Base-by-base conservation (phyloP, 1,140 invertebrate genomes). In the Musca vetustissima region DNA sequence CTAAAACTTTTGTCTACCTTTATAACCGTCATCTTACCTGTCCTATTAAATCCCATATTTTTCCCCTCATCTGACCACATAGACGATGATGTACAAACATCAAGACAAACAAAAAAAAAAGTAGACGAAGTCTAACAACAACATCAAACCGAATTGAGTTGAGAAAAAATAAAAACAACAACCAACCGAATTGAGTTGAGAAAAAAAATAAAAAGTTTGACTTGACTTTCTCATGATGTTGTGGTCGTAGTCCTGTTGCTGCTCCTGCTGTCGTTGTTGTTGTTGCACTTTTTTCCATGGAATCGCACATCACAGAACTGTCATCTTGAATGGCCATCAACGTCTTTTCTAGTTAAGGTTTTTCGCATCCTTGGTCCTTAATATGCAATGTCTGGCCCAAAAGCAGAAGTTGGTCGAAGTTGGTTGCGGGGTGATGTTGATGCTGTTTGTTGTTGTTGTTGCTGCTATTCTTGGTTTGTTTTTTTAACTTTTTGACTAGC, bases 241-340 rank as follows among this genome's bases (percentile, higher is more conserved):
- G 53, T 28, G 4, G 53, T 7, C 14, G 15, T 28, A 28, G 28
- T 28, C 28, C 8, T 28, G 3, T 28, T 28, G 28, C 8, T 28
- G 28, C 8, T 28, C 3, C 8, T 4, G 28, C 28, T 3, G 14
- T 32, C n/a, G 13, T 15, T 15, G 28, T 3, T 28, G 28, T 28
- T 28, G 28, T 28, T 28, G 28, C 28, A 28, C 28, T 28, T 28
- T 3, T 3, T 28, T 28, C 8, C 28, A 28, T 28, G 28, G 28
- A 28, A 28, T 28, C 8, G 28, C 28, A 59, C 55, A 59, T 28
- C 55, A 55, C 52, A 59, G 28, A 22, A 59, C 55, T 59, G 55
- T 59, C 25, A 59, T n/a, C 55, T 59, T 59, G 55, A 59, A 59
- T 59, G 55, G 24, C 55, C 22, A 59, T 59, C 55, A 59, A 59